These are phyloP conservation scores for Oriolus oriolus DNA, from an alignment of 2,113 vertebrate species.

Conservation along the genomic window DNA sequence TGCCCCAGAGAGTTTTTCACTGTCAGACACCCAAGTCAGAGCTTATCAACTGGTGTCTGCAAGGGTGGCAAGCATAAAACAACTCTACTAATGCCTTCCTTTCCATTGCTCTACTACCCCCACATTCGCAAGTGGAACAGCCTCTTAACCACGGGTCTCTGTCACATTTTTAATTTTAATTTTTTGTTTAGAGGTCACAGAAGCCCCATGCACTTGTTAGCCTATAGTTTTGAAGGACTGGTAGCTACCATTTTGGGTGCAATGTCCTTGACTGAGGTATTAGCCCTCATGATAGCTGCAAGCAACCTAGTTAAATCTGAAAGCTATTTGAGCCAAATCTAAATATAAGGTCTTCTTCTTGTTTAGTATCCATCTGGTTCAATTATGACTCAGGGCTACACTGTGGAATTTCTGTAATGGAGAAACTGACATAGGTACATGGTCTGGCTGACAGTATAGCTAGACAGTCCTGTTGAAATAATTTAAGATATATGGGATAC, in stretches of 20 bases:
- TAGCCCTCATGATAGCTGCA: background rate
- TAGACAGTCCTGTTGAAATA: background rate
- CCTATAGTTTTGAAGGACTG: background rate
- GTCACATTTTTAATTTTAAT: background rate
- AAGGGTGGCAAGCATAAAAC: background rate
- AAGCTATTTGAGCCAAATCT: background rate
- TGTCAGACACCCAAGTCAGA: background rate
- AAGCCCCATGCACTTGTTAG: background rate
- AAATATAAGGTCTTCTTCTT: background rate
- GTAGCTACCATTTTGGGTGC: background rate
- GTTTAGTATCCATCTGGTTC: background rate
- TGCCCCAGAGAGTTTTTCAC: background rate
- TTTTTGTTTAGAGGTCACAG: background rate
- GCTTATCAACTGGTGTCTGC: background rate
- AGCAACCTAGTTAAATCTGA: background rate
- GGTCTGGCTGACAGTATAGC: background rate
- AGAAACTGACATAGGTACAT: background rate
- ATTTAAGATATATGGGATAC: background rate
- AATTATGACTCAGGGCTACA: background rate
- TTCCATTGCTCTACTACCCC: background rate
- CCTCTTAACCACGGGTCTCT: fast-evolving
- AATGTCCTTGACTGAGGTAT: background rate
- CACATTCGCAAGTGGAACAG: background rate
- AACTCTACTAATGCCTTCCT: background rate
- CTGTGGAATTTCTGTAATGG: background rate